phyloP scores from a whole-genome alignment of 2,888 invertebrate species.

The Microplitis deprimator region DNA sequence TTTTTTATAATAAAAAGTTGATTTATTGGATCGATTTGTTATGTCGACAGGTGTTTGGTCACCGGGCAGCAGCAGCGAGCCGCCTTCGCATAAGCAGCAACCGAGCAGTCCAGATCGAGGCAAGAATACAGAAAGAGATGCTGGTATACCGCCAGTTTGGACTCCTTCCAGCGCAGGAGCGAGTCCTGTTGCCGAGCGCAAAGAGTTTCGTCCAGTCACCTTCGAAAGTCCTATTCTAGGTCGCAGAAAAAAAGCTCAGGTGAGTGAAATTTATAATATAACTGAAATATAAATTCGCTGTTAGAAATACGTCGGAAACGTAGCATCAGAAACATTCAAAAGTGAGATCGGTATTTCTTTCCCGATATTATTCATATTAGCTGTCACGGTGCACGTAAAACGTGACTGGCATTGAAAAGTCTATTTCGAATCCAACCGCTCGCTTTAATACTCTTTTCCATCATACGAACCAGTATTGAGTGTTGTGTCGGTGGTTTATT shows the following conservation, averaged over 20 bases:
- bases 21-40: constrained; percentile 43
- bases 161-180: constrained; percentile 81
- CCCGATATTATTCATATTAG: constrained; percentile 38
- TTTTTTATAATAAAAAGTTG: constrained; percentile 20
- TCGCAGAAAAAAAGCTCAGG: constrained; percentile 72
- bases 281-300: background rate
- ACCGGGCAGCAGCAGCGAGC: constrained; percentile 73
- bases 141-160: constrained; percentile 83
- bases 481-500: constrained; percentile 27
- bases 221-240: constrained; percentile 80
- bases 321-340: constrained; percentile 29
- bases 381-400: constrained; percentile 32
- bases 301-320: constrained; percentile 4
- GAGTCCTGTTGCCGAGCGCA: constrained; percentile 82
- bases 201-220: constrained; percentile 85
- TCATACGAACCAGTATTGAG: background rate
- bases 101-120: constrained; percentile 68
- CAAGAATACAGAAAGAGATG: constrained; percentile 73
- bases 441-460: background rate
- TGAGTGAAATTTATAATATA: constrained; percentile 44
- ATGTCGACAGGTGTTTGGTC: constrained; percentile 76
- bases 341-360: constrained; percentile 23
- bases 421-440: background rate
- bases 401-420: constrained; percentile 38
- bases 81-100: constrained; percentile 67